Evolutionary conservation across 1,140 invertebrate species (phyloP).

Genomic region (Plectus sambesii): DNA sequence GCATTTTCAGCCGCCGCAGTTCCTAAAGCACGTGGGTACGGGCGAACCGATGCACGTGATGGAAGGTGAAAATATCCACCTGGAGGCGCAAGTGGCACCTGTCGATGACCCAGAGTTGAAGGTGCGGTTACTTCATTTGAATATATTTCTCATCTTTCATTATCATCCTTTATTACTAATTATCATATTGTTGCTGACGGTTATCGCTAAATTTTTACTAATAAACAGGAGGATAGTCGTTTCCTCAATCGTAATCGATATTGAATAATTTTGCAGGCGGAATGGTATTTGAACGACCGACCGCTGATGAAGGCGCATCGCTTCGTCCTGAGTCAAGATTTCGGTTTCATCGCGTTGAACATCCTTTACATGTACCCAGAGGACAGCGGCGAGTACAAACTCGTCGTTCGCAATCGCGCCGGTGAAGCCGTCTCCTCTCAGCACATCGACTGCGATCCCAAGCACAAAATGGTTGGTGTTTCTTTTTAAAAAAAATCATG

Average conservation of each 20-base stretch:
- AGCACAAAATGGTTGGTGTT: conserved; percentile 25
- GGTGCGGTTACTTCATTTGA: conserved; percentile 90
- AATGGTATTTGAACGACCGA: conserved; percentile 42
- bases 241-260: conserved; percentile 11
- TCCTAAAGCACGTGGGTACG: conserved; percentile 34
- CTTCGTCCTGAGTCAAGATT: conserved; percentile 59
- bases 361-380: conserved; percentile 82
- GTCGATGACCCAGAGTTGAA: conserved; percentile 79
- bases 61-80: conserved; percentile 80
- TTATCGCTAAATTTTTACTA: conserved; percentile 9
- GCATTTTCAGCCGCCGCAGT: conserved; percentile 33
- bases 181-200: background rate
- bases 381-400: conserved; percentile 61
- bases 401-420: conserved; percentile 48
- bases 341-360: conserved; percentile 85
- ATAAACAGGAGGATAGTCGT: conserved; percentile 38
- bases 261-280: conserved; percentile 27
- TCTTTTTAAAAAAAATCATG: no score
- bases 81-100: conserved; percentile 75
- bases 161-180: background rate
- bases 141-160: no score
- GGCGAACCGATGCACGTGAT: conserved; percentile 53
- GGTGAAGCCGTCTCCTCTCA: conserved; percentile 46
- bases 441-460: conserved; percentile 31
- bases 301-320: conserved; percentile 39